Conservation (phyloP, 92 coral and sea anemone genomes). For the Umimayanthus kanabou region DNA sequence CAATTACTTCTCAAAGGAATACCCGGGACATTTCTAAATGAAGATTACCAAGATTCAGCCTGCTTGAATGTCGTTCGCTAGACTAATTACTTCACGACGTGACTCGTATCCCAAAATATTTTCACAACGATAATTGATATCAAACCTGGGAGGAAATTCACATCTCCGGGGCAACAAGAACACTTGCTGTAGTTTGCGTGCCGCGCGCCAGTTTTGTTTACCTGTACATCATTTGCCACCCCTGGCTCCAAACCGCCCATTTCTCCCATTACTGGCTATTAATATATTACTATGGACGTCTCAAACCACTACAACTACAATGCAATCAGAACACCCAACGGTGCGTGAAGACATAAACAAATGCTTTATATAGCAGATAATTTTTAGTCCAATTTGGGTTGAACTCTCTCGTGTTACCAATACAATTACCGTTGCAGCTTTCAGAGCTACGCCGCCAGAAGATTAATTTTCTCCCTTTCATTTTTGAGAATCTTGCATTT, state of each 20-base stretch:
- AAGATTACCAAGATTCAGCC: neutral
- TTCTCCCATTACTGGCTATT: neutral
- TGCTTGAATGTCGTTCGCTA: neutral
- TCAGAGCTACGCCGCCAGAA: neutral
- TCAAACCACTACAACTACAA: neutral
- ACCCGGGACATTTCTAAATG: too few species aligned
- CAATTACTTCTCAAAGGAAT: too few species aligned
- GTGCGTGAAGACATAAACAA: constrained; percentile 5
- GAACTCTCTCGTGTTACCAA: neutral
- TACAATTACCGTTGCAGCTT: neutral
- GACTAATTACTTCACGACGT: neutral
- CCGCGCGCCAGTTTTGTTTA: constrained; percentile 18
- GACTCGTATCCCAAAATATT: neutral
- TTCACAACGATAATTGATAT: too few species aligned
- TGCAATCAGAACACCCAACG: neutral
- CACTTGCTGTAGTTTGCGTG: constrained; percentile 16
- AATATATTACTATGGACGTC: neutral
- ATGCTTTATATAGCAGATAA: neutral
- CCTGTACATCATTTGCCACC: neutral
- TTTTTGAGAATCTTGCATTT: neutral
- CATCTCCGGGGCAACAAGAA: neutral
- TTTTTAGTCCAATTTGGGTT: neutral
- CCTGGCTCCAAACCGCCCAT: neutral
- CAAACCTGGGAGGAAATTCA: neutral
- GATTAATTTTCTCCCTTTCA: neutral